Conservation (phyloP, 2,797 vertebrate genomes). For the Squalus acanthias region DNA sequence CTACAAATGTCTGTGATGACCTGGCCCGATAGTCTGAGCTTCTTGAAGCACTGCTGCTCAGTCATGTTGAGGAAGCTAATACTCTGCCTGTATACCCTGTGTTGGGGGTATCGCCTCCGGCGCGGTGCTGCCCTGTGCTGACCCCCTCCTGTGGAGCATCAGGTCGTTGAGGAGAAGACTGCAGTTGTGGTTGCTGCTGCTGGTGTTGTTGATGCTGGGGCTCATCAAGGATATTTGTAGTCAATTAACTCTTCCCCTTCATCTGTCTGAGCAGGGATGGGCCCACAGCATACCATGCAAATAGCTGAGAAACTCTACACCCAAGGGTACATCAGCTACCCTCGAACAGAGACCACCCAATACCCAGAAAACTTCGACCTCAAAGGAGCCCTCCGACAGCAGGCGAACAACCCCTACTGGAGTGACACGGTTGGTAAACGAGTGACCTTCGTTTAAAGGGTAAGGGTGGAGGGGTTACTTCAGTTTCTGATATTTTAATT, state of each 20-base stretch:
- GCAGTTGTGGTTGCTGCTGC: too few species aligned
- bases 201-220: too few species aligned
- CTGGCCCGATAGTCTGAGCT: too few species aligned
- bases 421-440: slow-evolving; percentile 71
- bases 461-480: background rate
- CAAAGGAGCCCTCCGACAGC: slow-evolving; percentile 81
- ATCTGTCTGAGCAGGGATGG: slow-evolving; percentile 70
- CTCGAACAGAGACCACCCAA: slow-evolving; percentile 94
- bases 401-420: slow-evolving; percentile 80
- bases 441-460: background rate
- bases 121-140: too few species aligned
- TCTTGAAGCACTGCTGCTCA: too few species aligned
- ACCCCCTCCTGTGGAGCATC: too few species aligned
- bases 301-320: slow-evolving; percentile 91
- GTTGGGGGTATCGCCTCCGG: too few species aligned
- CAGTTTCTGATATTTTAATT: background rate
- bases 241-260: background rate
- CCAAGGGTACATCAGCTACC: slow-evolving; percentile 97
- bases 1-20: too few species aligned
- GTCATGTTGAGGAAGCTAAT: too few species aligned
- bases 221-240: background rate
- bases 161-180: background rate
- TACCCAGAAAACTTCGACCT: slow-evolving; percentile 95
- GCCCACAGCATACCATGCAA: slow-evolving; percentile 93
- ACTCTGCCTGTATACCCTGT: too few species aligned